Evolutionary conservation across 2,113 vertebrate genomes (phyloP).

Genomic region (Muntiacus muntjak): DNA sequence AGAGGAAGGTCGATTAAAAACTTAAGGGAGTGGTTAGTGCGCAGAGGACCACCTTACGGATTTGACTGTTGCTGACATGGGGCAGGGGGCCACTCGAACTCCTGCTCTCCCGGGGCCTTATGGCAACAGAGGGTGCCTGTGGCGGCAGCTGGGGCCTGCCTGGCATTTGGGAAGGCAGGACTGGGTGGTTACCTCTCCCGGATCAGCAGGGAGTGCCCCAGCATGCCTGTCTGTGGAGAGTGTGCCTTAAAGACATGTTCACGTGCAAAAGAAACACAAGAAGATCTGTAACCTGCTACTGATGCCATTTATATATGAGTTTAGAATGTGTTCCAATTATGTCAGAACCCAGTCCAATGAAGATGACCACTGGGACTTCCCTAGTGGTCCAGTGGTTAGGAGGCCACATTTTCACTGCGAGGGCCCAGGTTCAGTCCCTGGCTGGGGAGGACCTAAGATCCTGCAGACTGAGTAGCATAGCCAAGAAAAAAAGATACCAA

Average conservation of each 20-base stretch:
- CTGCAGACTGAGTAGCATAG: background rate
- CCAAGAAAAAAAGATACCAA: background rate
- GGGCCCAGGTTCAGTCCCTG: background rate
- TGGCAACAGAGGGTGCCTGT: background rate
- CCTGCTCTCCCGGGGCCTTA: background rate
- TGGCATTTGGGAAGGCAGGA: background rate
- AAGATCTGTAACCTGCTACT: background rate
- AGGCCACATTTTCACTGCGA: background rate
- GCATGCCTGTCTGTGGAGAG: rapidly evolving
- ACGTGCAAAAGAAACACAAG: background rate
- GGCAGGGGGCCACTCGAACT: rapidly evolving
- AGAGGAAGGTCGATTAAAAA: background rate
- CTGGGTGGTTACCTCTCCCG: background rate
- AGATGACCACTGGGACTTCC: background rate
- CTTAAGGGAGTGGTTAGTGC: background rate
- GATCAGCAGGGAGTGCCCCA: background rate
- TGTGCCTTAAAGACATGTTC: background rate
- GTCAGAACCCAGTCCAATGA: background rate
- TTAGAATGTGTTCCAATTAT: background rate
- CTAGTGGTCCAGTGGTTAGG: background rate
- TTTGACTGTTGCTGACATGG: background rate
- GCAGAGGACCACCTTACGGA: rapidly evolving
- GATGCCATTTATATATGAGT: background rate
- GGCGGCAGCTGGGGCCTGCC: background rate
- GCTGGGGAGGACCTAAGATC: background rate